Evolutionary conservation across 2,113 vertebrate species (phyloP), one percentile per base, ranked within the genome.

Genomic region (Erythrolamprus reginae): DNA sequence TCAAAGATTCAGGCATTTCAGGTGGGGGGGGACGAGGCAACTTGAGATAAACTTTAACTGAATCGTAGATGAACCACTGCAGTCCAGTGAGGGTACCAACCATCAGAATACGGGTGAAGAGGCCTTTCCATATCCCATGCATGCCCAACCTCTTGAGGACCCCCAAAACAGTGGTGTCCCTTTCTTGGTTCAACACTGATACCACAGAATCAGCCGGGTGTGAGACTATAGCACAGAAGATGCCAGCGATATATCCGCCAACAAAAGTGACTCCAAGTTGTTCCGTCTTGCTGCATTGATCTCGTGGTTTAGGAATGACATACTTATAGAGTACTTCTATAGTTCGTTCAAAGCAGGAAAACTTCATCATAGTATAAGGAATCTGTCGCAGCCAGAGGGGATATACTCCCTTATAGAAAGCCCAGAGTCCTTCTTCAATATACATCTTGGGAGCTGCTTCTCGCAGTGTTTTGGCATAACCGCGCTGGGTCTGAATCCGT

Each of bases 221-320:
- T 50, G 94, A 95, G 42, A 95, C 92, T 3, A 92, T 0, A 2
- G 93, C 92, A 0, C 95, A 95, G 87, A 96, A 95, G 90, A 95
- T 10, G 7, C 95, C 93, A 0, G 95, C 92, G 0, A 93, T 70
- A 82, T 93, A 94, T 82, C 93, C 93, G 1, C 93, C 94, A 87
- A 93, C 48, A 89, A 95, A 96, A 84, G 95, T 93, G n/a, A 94
- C 42, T 3, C 88, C 93, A 15, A 96, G 94, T 90, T 93, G 94
- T 91, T 96, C 87, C 15, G 89, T 33, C 33, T 90, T 93, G 92
- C 88, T 91, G 94, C 94, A 92, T 52, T 89, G 55, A 85, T 90
- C 55, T 10, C 90, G 95, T 0, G 93, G 93, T 85, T 93, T 93
- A 56, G 93, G 94, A 53, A 94, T 47, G 1, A 87, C 91, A 0